Evolutionary conservation across 1,140 invertebrate genomes (phyloP).

Genomic region (Drosophila ercepeae): DNA sequence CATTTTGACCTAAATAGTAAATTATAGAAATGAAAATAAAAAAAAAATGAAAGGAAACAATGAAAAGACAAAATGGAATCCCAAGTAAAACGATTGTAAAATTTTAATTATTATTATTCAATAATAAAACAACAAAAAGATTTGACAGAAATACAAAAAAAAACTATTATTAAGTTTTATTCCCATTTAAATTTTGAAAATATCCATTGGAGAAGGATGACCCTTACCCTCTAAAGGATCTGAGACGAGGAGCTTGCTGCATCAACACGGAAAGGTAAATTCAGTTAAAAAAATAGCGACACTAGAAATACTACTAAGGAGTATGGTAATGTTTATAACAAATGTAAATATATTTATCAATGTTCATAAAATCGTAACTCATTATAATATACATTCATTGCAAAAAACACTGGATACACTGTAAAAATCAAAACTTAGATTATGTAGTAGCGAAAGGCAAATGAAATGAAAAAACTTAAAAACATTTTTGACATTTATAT

Average conservation of each 20-base stretch:
- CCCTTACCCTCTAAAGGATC: not conserved
- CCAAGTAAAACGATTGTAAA: constrained; percentile 76
- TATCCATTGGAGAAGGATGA: not conserved
- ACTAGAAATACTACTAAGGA: constrained; percentile 5
- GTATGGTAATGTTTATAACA: not conserved
- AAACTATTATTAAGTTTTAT: constrained; percentile 31
- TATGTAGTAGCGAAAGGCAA: constrained; percentile 16
- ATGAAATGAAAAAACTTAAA: constrained; percentile 6
- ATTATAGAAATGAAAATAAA: constrained; percentile 68
- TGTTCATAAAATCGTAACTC: constrained; percentile 17
- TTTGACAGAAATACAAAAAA: constrained; percentile 69
- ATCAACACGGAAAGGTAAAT: constrained; percentile 39
- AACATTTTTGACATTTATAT: constrained; percentile 53
- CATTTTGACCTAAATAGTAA: constrained; percentile 81
- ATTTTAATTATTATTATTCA: constrained; percentile 83
- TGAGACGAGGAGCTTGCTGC: not conserved
- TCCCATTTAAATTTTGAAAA: not conserved
- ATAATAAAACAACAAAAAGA: constrained; percentile 78
- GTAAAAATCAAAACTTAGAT: constrained; percentile 37
- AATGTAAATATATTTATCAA: constrained; percentile 28
- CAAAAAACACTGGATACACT: constrained; percentile 31
- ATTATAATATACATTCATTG: constrained; percentile 27
- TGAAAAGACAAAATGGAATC: constrained; percentile 45
- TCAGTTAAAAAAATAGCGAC: constrained; percentile 2
- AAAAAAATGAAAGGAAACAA: constrained; percentile 58